phyloP scores from a whole-genome alignment of 2,888 invertebrate genomes.

The Laspeyria flexula region DNA sequence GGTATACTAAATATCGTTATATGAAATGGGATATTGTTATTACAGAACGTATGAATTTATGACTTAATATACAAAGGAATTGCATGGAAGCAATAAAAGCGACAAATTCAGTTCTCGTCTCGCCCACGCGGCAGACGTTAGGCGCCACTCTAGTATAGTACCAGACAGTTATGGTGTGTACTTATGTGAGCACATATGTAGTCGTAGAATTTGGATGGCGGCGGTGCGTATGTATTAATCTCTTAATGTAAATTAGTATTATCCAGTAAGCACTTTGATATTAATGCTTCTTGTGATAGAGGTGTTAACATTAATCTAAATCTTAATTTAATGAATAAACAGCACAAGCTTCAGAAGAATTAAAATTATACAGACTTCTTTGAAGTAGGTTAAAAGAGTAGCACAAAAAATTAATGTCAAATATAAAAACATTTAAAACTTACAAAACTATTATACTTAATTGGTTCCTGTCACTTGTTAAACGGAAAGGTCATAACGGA shows the following conservation, averaged over 20 bases:
- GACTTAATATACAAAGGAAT: slow-evolving; percentile 62
- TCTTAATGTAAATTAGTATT: slow-evolving; percentile 45
- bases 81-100: slow-evolving; percentile 75
- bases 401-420: no score
- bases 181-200: slow-evolving; percentile 5
- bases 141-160: slow-evolving; percentile 64
- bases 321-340: no score
- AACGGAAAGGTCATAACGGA: no score
- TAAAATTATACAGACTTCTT: no score
- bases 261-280: slow-evolving; percentile 34
- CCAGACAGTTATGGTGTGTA: slow-evolving; percentile 29
- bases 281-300: slow-evolving; percentile 36
- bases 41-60: slow-evolving; percentile 52
- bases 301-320: no score
- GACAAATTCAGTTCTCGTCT: slow-evolving; percentile 69
- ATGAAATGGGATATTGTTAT: slow-evolving; percentile 38
- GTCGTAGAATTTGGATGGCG: slow-evolving; percentile 29
- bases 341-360: no score
- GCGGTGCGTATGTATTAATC: slow-evolving; percentile 40
- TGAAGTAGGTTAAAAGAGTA: no score
- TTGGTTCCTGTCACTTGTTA: no score
- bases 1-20: slow-evolving; percentile 11
- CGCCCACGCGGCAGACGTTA: slow-evolving; percentile 78
- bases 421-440: no score
- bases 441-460: no score